A percentile compares a stretch with the other conserved stretches of the same genome.
These are phyloP conservation scores for Diarsia mendica DNA, from an alignment of 2,888 invertebrate species.

Conservation along the genomic window DNA sequence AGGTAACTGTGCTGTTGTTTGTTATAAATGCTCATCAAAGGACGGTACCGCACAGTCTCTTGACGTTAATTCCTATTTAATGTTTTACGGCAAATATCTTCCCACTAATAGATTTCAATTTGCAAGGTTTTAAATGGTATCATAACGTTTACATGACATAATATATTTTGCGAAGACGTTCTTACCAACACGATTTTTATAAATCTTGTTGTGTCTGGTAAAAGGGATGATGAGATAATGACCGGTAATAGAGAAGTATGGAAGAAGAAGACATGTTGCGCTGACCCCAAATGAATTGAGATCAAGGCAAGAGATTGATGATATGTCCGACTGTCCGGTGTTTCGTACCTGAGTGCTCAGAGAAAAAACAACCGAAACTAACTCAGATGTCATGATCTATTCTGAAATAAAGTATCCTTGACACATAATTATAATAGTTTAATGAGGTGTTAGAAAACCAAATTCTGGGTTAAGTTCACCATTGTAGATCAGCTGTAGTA, in stretches of 20 bases:
- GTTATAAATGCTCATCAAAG: background rate
- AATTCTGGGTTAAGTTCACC: no score
- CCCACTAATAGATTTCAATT: background rate
- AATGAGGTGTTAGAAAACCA: background rate
- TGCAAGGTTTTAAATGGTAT: background rate
- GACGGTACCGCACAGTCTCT: background rate
- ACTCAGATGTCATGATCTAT: background rate
- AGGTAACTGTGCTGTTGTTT: slow-evolving; percentile 1
- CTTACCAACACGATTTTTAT: no score
- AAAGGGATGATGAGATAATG: no score
- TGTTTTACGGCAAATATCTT: no score
- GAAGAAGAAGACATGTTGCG: no score
- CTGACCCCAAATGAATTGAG: no score
- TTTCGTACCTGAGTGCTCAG: no score
- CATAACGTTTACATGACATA: no score
- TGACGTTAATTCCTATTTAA: background rate
- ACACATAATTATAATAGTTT: background rate
- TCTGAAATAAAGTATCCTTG: background rate
- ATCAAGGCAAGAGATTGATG: background rate
- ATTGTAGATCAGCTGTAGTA: no score
- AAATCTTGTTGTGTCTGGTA: no score
- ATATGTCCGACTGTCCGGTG: background rate
- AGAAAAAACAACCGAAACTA: background rate
- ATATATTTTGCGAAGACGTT: no score
- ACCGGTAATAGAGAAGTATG: no score